Base-by-base conservation (phyloP, 2,888 invertebrate genomes). In the Hipparchia semele region DNA sequence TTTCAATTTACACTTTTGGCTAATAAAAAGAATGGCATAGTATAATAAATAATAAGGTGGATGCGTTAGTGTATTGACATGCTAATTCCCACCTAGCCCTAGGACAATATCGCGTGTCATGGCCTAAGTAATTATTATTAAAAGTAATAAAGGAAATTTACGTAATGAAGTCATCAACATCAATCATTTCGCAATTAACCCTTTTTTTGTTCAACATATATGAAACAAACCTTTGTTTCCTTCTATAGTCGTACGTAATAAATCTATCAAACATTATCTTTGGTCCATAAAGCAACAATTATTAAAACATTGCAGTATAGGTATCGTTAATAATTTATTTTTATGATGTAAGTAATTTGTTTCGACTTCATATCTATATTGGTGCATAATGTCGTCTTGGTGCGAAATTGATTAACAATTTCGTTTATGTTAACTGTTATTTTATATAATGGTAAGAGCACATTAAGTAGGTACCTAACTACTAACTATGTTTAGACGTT, bases 181-280 rank as follows among this genome's bases (percentile, higher is more conserved):
- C 65, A 74, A 71, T 74, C 68, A 71, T 71, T 71, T 64, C 49
- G 60, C 71, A 65, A 71, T 71, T 71, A 74, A 71, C 71, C 74
- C 71, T 68, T 74, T 74, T 23, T 74, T 71, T 59, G 51, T 65
- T 65, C 53, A 53, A 65, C 64, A 9, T 51, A 51, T 51, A 51
- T 64, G 51, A 64, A 51, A 64, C 51, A 23, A 65, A 9, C 10
- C 64, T 51, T 23, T 65, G 64, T 51, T 23, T 51, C 64, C 51
- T 23, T 12, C 23, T 65, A 33, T 33, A 49, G 10, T 13, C 3
- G 64, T 2, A 51, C 5, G 4, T 65, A 51, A 53, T 65, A 65
- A 65, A 65, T 65, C 64, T 53, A 53, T 65, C 64, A 51, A 64
- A 65, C 33, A 65, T 65, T 65, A 65, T 65, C 64, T 65, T 53